Percentiles rank a stretch among this genome's conserved stretches.
Evolutionary conservation across 2,888 invertebrate species (phyloP).

Genomic region (Nycteola revayana): DNA sequence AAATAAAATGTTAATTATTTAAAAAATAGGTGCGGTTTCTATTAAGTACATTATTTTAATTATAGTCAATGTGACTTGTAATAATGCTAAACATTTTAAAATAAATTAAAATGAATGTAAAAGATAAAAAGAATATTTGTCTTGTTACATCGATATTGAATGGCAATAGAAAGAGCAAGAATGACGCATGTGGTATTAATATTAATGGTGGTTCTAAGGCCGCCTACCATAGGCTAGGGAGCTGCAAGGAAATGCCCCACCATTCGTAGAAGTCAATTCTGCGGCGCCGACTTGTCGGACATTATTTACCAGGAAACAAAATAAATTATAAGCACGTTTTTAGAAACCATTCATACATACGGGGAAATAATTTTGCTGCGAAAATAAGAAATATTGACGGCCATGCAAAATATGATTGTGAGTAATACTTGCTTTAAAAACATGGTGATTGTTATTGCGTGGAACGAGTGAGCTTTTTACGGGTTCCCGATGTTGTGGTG

Average conservation of each 20-base stretch:
- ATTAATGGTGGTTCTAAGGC: conserved; percentile 63
- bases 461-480: conserved; percentile 17
- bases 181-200: conserved; percentile 55
- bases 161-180: conserved; percentile 28
- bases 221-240: conserved; percentile 47
- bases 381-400: conserved; percentile 11
- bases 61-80: too few species aligned
- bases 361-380: conserved; percentile 35
- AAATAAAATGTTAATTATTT: too few species aligned
- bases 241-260: conserved; percentile 63
- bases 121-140: too few species aligned
- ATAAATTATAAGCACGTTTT: conserved; percentile 64
- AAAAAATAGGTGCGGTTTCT: too few species aligned
- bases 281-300: conserved; percentile 61
- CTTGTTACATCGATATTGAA: conserved; percentile 1
- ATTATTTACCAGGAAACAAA: conserved; percentile 60
- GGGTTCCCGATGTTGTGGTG: conserved; percentile 54
- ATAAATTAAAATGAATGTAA: too few species aligned
- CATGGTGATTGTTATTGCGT: neutral
- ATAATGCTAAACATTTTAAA: too few species aligned
- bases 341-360: conserved; percentile 44
- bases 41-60: too few species aligned
- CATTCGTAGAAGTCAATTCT: conserved; percentile 70
- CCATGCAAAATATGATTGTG: neutral
- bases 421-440: too few species aligned